phyloP scores from a whole-genome alignment of 2,888 invertebrate species.

The Copidosoma aretas region DNA sequence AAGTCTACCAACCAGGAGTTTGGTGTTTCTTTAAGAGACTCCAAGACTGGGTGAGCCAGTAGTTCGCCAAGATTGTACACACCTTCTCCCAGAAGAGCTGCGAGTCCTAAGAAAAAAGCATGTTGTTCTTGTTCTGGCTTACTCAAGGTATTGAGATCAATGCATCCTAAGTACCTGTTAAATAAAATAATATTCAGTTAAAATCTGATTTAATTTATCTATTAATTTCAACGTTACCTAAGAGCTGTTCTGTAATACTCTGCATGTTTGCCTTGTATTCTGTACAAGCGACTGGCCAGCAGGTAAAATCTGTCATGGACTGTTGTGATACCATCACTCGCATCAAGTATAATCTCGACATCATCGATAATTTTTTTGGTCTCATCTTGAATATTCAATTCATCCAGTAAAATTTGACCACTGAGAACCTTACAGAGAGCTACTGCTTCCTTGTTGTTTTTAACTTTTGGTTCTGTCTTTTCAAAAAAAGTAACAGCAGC shows the following conservation, averaged over 20 bases:
- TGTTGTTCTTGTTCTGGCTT: slow-evolving; percentile 74
- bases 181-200: slow-evolving; percentile 11
- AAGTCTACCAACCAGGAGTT: slow-evolving; percentile 90
- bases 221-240: slow-evolving; percentile 65
- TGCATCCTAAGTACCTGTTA: slow-evolving; percentile 74
- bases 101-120: slow-evolving; percentile 91
- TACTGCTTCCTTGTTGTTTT: slow-evolving; percentile 83
- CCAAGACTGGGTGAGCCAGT: slow-evolving; percentile 92
- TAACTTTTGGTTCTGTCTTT: slow-evolving; percentile 86
- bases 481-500: slow-evolving; percentile 88
- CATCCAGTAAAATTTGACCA: slow-evolving; percentile 80
- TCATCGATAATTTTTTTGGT: slow-evolving; percentile 88
- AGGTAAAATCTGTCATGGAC: slow-evolving; percentile 95
- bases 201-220: slow-evolving; percentile 7
- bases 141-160: slow-evolving; percentile 72
- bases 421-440: slow-evolving; percentile 88
- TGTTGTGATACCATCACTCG: slow-evolving; percentile 88
- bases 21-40: slow-evolving; percentile 79
- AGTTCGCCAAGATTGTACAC: slow-evolving; percentile 98
- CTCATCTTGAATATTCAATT: slow-evolving; percentile 77
- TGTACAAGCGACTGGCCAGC: slow-evolving; percentile 89
- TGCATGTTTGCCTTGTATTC: slow-evolving; percentile 85
- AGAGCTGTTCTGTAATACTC: slow-evolving; percentile 95
- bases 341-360: slow-evolving; percentile 82
- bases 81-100: slow-evolving; percentile 91